Evolutionary conservation across 2,888 invertebrate species (phyloP).

Genomic region (Candidula unifasciata): DNA sequence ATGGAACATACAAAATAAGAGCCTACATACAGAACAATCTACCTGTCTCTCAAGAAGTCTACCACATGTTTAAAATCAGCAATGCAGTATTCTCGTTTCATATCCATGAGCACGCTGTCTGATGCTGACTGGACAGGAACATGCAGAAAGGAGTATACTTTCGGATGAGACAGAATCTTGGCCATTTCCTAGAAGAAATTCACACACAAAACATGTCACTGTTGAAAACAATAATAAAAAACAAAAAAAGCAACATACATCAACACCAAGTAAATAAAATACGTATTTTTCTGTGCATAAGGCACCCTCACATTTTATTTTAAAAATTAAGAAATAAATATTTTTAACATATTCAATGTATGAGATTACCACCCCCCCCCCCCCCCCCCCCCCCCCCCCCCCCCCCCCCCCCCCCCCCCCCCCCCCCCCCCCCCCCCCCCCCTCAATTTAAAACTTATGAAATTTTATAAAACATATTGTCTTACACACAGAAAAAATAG

Average conservation of each 20-base stretch:
- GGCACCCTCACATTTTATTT: too few relatives aligned
- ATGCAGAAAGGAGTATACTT: slow-evolving; percentile 96
- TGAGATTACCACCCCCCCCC: too few relatives aligned
- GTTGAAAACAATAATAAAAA: neutral
- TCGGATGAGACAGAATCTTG: slow-evolving; percentile 88
- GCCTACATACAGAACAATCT: too few relatives aligned
- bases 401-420: too few relatives aligned
- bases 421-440: too few relatives aligned
- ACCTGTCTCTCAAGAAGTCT: slow-evolving; percentile 87
- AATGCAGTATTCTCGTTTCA: slow-evolving; percentile 96
- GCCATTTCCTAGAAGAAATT: slow-evolving; percentile 84
- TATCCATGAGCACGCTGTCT: slow-evolving; percentile 93
- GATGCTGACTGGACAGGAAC: slow-evolving; percentile 98
- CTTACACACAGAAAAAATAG: neutral
- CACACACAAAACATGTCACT: neutral
- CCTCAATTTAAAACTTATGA: too few relatives aligned
- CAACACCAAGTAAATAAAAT: neutral
- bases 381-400: too few relatives aligned
- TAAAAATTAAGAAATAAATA: too few relatives aligned
- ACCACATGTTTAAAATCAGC: slow-evolving; percentile 93
- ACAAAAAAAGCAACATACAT: neutral
- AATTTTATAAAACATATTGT: too few relatives aligned
- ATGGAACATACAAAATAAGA: too few relatives aligned
- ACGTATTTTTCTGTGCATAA: too few relatives aligned
- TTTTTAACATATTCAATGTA: too few relatives aligned